Conservation (phyloP, 2,113 vertebrate species). For the Mellivora capensis region DNA sequence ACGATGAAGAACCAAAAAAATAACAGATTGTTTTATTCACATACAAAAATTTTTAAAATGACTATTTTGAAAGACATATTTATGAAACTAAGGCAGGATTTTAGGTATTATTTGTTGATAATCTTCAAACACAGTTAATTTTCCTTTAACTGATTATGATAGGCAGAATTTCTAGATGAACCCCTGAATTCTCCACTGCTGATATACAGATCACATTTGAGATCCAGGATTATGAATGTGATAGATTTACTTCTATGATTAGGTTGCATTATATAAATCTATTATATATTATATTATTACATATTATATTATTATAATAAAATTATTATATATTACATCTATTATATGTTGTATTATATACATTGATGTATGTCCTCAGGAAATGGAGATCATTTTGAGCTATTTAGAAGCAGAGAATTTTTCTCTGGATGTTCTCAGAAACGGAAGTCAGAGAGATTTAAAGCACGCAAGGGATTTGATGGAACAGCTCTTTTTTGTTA, state of each 20-base stretch:
- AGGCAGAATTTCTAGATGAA: background rate
- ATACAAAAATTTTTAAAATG: background rate
- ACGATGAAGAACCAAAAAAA: background rate
- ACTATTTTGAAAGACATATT: background rate
- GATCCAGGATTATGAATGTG: background rate
- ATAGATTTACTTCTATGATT: background rate
- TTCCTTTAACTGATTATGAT: background rate
- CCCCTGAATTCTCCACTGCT: background rate
- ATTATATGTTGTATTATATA: too few species aligned
- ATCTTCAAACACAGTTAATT: background rate
- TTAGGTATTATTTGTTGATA: background rate
- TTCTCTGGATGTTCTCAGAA: background rate
- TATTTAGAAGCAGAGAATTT: background rate
- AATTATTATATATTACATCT: too few species aligned
- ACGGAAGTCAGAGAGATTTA: background rate
- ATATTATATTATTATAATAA: too few species aligned
- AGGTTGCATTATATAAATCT: background rate
- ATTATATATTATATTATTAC: too few species aligned
- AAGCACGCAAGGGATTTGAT: background rate
- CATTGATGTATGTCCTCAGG: background rate
- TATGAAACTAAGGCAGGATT: background rate
- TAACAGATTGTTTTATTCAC: background rate
- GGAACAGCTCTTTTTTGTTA: background rate
- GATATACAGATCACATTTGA: fast-evolving
- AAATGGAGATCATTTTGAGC: background rate